Conservation (phyloP, 2,888 invertebrate genomes). For the Tuberolachnus salignus region DNA sequence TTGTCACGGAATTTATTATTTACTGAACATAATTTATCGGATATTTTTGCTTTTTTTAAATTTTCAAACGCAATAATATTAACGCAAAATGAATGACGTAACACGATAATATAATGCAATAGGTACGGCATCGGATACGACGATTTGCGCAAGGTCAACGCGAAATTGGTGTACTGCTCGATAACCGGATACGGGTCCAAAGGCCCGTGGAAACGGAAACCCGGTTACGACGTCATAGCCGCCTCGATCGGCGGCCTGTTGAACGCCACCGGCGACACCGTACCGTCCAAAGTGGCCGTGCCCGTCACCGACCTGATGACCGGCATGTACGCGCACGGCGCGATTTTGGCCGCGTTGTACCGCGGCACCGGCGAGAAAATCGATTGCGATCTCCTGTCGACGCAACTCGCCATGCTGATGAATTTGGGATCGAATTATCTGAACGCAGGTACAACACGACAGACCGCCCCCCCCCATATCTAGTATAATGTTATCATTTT, state of each 20-base stretch:
- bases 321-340: constrained; percentile 92
- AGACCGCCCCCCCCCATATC: too few species aligned
- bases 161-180: constrained; percentile 88
- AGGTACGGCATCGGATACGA: constrained; percentile 78
- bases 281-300: constrained; percentile 89
- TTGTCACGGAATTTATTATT: too few species aligned
- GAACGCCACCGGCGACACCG: constrained; percentile 86
- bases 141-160: constrained; percentile 72
- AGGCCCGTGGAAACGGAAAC: constrained; percentile 83
- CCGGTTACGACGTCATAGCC: constrained; percentile 97
- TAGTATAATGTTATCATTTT: too few species aligned
- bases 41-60: too few species aligned
- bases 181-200: constrained; percentile 88
- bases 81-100: too few species aligned
- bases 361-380: constrained; percentile 89
- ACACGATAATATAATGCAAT: too few species aligned
- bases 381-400: constrained; percentile 90
- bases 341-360: constrained; percentile 88
- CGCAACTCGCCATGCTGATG: constrained; percentile 86
- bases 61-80: too few species aligned
- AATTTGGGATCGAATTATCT: constrained; percentile 90
- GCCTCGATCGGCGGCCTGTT: constrained; percentile 90
- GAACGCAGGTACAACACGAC: constrained; percentile 79
- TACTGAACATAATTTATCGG: too few species aligned
- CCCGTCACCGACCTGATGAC: constrained; percentile 92